These are phyloP conservation scores for Dipodomys stephensi DNA, from an alignment of 2,113 vertebrate genomes.

Conservation along the genomic window DNA sequence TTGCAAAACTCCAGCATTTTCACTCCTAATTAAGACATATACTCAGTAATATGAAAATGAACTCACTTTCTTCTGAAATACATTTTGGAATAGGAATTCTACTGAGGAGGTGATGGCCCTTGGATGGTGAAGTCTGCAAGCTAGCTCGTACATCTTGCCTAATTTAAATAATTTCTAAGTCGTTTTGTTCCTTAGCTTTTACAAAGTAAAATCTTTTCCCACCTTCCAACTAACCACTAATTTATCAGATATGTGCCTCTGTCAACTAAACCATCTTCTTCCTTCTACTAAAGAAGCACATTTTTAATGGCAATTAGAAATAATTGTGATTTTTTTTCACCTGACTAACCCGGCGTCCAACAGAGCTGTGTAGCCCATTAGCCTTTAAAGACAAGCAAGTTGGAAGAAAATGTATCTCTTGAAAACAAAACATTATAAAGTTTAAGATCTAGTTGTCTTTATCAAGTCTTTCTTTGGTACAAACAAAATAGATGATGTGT, in stretches of 20 bases:
- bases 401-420: slow-evolving; percentile 53
- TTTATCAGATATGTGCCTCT: slow-evolving; percentile 27
- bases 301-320: slow-evolving; percentile 73
- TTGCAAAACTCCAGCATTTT: neutral
- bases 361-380: slow-evolving; percentile 66
- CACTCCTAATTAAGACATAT: slow-evolving; percentile 22
- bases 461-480: neutral
- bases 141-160: neutral
- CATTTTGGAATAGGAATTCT: slow-evolving; percentile 10
- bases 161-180: slow-evolving; percentile 57
- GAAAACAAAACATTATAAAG: slow-evolving; percentile 11
- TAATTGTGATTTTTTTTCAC: slow-evolving; percentile 69
- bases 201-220: slow-evolving; percentile 18
- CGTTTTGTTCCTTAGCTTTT: neutral
- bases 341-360: slow-evolving; percentile 66
- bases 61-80: slow-evolving; percentile 31
- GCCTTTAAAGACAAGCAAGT: slow-evolving; percentile 6
- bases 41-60: slow-evolving; percentile 50
- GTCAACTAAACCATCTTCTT: slow-evolving; percentile 25
- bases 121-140: neutral
- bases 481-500: slow-evolving; percentile 18
- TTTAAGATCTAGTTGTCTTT: slow-evolving; percentile 41
- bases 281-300: slow-evolving; percentile 25
- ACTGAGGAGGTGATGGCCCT: neutral
- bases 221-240: slow-evolving; percentile 65